These are phyloP conservation scores for Clivina fossor DNA, from an alignment of 2,888 invertebrate genomes.

Conservation along the genomic window DNA sequence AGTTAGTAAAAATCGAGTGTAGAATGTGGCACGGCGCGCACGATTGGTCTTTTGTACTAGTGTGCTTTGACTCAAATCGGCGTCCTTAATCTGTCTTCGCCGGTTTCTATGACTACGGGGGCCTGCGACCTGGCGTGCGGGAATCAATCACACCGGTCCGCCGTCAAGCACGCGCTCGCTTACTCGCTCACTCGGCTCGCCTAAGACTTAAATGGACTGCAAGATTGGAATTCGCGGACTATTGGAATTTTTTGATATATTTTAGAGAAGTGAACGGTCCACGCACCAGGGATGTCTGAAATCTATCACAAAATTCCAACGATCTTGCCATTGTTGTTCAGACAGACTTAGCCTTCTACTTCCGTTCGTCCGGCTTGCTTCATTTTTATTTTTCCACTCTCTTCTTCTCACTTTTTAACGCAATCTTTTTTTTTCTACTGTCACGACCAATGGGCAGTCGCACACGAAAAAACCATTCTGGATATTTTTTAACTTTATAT, in stretches of 20 bases:
- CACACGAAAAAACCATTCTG: no score
- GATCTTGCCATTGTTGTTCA: no score
- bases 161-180: background rate
- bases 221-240: conserved; percentile 9
- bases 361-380: no score
- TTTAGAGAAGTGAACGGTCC: conserved; percentile 18
- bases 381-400: no score
- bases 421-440: no score
- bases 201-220: conserved; percentile 28
- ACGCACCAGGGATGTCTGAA: conserved; percentile 25
- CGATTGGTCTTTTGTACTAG: conserved; percentile 5
- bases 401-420: no score
- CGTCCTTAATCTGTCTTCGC: conserved; percentile 3
- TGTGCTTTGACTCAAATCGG: conserved; percentile 6
- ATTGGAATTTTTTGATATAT: conserved; percentile 30
- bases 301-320: conserved; percentile 34
- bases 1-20: no score
- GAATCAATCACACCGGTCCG: conserved; percentile 15
- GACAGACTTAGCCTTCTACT: no score
- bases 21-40: no score
- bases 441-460: no score
- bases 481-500: no score
- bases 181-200: background rate
- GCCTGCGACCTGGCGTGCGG: conserved; percentile 18
- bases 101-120: conserved; percentile 21